phyloP scores from a whole-genome alignment of 2,888 invertebrate genomes.

The Lutraria lutraria region DNA sequence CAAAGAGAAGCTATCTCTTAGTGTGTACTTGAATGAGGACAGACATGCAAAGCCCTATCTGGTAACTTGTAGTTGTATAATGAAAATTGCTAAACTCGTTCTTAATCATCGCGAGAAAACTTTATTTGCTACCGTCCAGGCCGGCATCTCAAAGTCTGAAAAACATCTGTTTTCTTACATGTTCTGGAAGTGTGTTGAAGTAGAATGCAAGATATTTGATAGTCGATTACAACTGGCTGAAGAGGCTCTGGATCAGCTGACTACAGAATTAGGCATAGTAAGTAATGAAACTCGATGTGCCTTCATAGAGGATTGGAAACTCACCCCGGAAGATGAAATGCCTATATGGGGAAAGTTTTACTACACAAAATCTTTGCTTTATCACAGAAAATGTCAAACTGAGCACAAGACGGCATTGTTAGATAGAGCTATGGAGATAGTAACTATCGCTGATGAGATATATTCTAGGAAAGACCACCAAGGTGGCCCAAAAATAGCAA shows the following conservation, averaged over 20 bases:
- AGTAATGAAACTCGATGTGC: constrained; percentile 26
- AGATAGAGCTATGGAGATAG: constrained; percentile 9
- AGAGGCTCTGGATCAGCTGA: constrained; percentile 20
- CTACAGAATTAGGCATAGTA: constrained; percentile 28
- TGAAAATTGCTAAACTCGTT: constrained; percentile 47
- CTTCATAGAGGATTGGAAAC: constrained; percentile 22
- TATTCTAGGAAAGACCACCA: constrained; percentile 8
- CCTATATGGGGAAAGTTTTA: constrained; percentile 27
- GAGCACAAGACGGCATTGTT: constrained; percentile 5
- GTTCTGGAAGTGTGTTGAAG: constrained; percentile 53
- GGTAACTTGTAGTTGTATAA: constrained; percentile 21
- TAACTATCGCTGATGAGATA: constrained; percentile 27
- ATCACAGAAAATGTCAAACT: constrained; percentile 18
- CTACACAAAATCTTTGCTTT: constrained; percentile 22
- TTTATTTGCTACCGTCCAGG: constrained; percentile 47
- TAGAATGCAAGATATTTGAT: constrained; percentile 36
- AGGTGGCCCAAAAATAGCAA: not conserved
- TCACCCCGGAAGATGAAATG: constrained; percentile 19
- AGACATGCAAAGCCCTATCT: constrained; percentile 6
- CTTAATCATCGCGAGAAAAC: constrained; percentile 20
- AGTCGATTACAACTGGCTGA: constrained; percentile 35
- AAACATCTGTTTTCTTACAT: constrained; percentile 42
- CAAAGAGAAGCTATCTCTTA: not conserved
- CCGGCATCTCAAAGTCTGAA: constrained; percentile 19
- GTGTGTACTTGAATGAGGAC: not conserved